phyloP scores from a whole-genome alignment of 2,888 invertebrate species.

The Spisula subtruncata region DNA sequence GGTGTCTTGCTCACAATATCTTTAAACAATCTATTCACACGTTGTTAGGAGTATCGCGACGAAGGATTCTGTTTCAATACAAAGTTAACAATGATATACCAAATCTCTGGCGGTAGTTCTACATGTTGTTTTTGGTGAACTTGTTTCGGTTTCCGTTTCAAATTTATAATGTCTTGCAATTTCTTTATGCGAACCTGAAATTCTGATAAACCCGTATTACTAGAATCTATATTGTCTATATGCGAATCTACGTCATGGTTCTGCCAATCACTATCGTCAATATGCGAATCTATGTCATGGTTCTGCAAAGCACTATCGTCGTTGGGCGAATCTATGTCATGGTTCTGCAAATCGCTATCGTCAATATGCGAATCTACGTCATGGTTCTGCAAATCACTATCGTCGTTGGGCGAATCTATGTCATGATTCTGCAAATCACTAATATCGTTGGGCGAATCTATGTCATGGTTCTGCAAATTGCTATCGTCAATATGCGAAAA shows the following conservation, averaged over 20 bases:
- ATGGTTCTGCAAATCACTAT: neutral
- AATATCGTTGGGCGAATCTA: too few species aligned
- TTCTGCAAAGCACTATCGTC: neutral
- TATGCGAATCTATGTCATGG: too few species aligned
- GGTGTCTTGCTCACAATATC: conserved; percentile 37
- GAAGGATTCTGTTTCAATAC: neutral
- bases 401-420: too few species aligned
- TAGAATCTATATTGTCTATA: neutral
- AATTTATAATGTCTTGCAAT: conserved; percentile 23
- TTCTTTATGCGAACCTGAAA: neutral
- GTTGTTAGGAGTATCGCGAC: conserved; percentile 17
- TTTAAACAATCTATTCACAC: conserved; percentile 11
- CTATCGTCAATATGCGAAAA: too few species aligned
- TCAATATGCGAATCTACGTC: too few species aligned
- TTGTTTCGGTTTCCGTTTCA: neutral
- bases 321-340: too few species aligned
- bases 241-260: too few species aligned
- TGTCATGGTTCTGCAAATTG: too few species aligned
- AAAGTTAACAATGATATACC: conserved; percentile 16
- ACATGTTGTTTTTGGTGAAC: neutral
- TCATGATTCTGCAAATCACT: too few species aligned
- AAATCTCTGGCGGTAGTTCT: conserved; percentile 22
- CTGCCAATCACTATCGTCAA: neutral
- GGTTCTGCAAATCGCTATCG: neutral
- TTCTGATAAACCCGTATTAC: conserved; percentile 6